A percentile compares a stretch with the other conserved stretches of the same genome.
phyloP scores from a whole-genome alignment of 37 sponge, comb jelly and placozoan genomes.

The Ianthella basta region DNA sequence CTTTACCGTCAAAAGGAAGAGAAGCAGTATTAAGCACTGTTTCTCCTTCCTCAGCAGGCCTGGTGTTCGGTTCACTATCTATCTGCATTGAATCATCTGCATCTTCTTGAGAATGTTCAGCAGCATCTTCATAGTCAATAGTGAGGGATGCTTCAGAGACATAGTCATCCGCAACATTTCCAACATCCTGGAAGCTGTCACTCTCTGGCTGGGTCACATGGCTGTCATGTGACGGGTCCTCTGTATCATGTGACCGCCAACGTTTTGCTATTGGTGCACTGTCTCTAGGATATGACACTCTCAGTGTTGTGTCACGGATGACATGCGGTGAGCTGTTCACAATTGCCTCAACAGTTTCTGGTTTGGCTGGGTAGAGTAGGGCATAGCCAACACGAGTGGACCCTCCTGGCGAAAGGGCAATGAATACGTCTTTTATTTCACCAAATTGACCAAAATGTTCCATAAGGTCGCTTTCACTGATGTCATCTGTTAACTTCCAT shows the following conservation, averaged over 20 bases:
- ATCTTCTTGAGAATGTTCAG: too few relatives aligned
- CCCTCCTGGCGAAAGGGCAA: neutral
- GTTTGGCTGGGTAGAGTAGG: conserved; percentile 1
- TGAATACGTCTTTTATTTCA: conserved; percentile 10
- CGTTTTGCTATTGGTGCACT: neutral
- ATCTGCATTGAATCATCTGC: too few relatives aligned
- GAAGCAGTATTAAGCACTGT: too few relatives aligned
- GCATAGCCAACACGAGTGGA: conserved; percentile 12
- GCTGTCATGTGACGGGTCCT: neutral
- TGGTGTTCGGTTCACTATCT: too few relatives aligned
- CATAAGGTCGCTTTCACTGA: neutral
- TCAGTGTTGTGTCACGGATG: neutral
- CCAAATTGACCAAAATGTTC: conserved; percentile 17
- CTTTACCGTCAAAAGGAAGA: too few relatives aligned
- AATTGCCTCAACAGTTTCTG: neutral
- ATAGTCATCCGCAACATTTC: neutral
- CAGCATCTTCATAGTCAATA: neutral
- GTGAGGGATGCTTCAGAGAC: neutral
- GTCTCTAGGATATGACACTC: neutral
- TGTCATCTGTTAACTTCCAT: conserved; percentile 6
- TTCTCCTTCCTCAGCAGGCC: too few relatives aligned
- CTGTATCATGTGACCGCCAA: neutral
- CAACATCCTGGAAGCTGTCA: neutral
- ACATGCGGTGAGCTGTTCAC: neutral
- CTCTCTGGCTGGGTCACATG: neutral